phyloP scores from a whole-genome alignment of 2,797 vertebrate species.

The Sarcoramphus papa region DNA sequence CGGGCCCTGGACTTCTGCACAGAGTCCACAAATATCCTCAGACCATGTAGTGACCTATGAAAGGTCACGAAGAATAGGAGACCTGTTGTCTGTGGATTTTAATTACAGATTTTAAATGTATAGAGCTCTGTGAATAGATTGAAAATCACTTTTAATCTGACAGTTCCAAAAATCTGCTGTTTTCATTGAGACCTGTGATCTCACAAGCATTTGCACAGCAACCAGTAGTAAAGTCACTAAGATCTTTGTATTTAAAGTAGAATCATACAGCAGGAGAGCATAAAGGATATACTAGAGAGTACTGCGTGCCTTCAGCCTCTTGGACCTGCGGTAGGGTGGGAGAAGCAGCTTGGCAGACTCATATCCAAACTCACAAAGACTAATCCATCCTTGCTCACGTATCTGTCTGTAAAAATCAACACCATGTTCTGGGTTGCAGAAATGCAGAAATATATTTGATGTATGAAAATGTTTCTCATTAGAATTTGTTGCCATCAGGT shows the following conservation, averaged over 20 bases:
- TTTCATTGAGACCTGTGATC: not conserved
- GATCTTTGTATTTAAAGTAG: not conserved
- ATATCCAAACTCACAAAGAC: not conserved
- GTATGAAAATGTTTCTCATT: not conserved
- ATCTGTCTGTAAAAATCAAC: not conserved
- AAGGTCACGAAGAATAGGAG: not conserved
- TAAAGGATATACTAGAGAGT: not conserved
- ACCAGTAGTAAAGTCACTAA: not conserved
- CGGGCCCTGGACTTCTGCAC: not conserved
- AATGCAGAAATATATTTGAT: not conserved
- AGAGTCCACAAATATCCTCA: not conserved
- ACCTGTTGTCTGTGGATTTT: not conserved
- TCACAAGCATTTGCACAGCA: not conserved
- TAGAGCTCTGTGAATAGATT: not conserved
- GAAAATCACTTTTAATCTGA: not conserved
- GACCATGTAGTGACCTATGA: not conserved
- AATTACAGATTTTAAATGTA: not conserved
- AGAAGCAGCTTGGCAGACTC: not conserved
- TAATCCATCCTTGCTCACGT: accelerated
- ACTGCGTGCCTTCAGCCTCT: not conserved
- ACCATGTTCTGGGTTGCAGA: not conserved
- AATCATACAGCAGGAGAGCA: not conserved
- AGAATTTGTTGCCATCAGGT: not conserved
- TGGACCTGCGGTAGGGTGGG: not conserved
- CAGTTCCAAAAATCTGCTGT: not conserved